Evolutionary conservation across 2,113 vertebrate genomes (phyloP), one percentile per base, ranked within the genome.

Genomic region (Podarcis muralis): DNA sequence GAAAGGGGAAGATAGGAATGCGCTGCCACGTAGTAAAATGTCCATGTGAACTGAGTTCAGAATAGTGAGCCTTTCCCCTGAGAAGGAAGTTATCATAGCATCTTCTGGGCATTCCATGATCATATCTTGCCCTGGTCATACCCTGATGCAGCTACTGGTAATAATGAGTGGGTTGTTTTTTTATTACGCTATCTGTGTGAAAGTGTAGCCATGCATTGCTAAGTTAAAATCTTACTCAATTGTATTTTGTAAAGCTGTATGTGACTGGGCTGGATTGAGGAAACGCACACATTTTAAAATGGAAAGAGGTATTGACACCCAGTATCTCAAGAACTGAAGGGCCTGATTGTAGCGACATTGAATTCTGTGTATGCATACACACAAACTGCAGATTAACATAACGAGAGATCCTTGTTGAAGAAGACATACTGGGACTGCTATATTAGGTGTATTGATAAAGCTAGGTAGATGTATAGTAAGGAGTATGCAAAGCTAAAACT

Each of bases 141-240:
- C 83, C 92, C 91, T 62, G 79, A 81, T 78, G 87, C 92, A 93
- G 92, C 93, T 90, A 89, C 90, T 78, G 32, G 84, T 86, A 83
- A 83, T 85, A 88, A 88, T 76, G 4, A 68, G 27, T 4, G 2
- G 18, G 6, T 4, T 43, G 48, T 5, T 59, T 6, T 8, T 74
- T 74, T 71, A 57, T 35, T 72, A 53, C 1, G 2, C 80, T 35
- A 78, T 78, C 25, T 30, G 27, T n/a, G 8, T 62, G 4, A 74
- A 1, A 86, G 59, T 53, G 7, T 43, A 89, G 80, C 87, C 94
- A 87, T 86, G 77, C 69, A 62, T 3, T 0, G 0, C 79, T 48
- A 85, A 81, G 62, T 5, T 37, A 6, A 80, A 30, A 62, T 65
- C 84, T 66, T 43, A 6, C n/a, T 48, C 27, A 4, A 7, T 82